Evolutionary conservation across 2,797 vertebrate species (phyloP), one percentile per base, ranked within the genome.

Genomic region (Denticeps clupeoides): DNA sequence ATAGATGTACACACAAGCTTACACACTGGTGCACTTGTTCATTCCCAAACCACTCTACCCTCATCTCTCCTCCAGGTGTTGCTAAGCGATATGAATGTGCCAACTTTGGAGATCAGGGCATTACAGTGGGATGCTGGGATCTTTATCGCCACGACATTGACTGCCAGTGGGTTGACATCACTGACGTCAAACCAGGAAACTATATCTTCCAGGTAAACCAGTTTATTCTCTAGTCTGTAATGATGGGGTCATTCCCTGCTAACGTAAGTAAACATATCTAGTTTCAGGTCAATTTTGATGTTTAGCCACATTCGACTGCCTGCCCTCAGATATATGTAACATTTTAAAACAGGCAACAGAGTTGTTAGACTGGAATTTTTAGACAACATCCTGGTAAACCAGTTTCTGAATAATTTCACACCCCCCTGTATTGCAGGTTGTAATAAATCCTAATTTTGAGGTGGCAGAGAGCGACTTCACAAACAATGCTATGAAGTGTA

Each of bases 151-250:
- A 99, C 0, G 95, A 99, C 71, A 98, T 99, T 1, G 94, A 97
- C 83, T 97, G 93, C 60, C 94, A 99, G 60, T 96, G 93, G 94
- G 90, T 97, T 1, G 94, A 98, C 72, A 95, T 99, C 71, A 91
- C 88, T 0, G 94, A 97, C 0, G 75, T 97, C 56, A 93, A 85
- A 60, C 89, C 94, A 1, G 94, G 94, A 63, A 96, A 96, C 73
- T 99, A 97, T 72, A 93, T 98, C 32, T 70, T 99, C 41, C 94
- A 97, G 89, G 94, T 95, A 53, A 65, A 53, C 38, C 2, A 23
- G 47, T 45, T n/a, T n/a, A 18, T 15, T 24, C 4, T 11, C n/a
- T 15, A 10, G n/a, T 16, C 22, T 15, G 7, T 9, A 26, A 4
- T 3, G 23, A 6, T 16, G 13, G 5, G 3, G 16, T 9, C 10